These are phyloP conservation scores for Scrobipalpa costella DNA, from an alignment of 2,888 invertebrate genomes.

Conservation along the genomic window DNA sequence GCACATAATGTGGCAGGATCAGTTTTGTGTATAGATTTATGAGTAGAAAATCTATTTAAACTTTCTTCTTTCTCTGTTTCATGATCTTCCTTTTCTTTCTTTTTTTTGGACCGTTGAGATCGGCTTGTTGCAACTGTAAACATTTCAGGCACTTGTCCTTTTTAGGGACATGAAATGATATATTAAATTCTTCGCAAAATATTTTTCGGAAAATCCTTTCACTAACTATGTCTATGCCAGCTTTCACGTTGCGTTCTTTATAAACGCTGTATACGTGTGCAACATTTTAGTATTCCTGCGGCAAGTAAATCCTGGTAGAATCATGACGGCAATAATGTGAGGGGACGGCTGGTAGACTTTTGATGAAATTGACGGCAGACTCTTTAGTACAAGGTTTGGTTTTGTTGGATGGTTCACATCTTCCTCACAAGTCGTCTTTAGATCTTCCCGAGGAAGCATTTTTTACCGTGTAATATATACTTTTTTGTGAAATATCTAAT, in stretches of 20 bases:
- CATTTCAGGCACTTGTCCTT: slow-evolving; percentile 39
- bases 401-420: slow-evolving; percentile 33
- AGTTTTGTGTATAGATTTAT: slow-evolving; percentile 30
- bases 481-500: slow-evolving; percentile 29
- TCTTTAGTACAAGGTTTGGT: slow-evolving; percentile 22
- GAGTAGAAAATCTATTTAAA: background rate
- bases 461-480: slow-evolving; percentile 29
- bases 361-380: slow-evolving; percentile 32
- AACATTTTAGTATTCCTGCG: slow-evolving; percentile 31
- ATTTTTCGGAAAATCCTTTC: slow-evolving; percentile 36
- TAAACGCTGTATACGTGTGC: slow-evolving; percentile 33
- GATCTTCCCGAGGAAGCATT: slow-evolving; percentile 25
- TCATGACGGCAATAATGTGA: slow-evolving; percentile 38
- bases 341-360: slow-evolving; percentile 33
- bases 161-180: slow-evolving; percentile 37
- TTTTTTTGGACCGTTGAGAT: slow-evolving; percentile 4
- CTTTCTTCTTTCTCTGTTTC: background rate
- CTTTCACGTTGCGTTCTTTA: slow-evolving; percentile 23
- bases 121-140: slow-evolving; percentile 20
- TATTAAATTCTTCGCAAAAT: slow-evolving; percentile 35
- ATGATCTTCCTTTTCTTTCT: slow-evolving; percentile 6
- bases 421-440: slow-evolving; percentile 33
- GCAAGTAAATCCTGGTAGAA: slow-evolving; percentile 28
- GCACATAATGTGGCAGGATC: slow-evolving; percentile 28
- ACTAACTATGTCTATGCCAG: slow-evolving; percentile 32